Conservation (phyloP, 2,113 vertebrate species). For the Daboia siamensis region DNA sequence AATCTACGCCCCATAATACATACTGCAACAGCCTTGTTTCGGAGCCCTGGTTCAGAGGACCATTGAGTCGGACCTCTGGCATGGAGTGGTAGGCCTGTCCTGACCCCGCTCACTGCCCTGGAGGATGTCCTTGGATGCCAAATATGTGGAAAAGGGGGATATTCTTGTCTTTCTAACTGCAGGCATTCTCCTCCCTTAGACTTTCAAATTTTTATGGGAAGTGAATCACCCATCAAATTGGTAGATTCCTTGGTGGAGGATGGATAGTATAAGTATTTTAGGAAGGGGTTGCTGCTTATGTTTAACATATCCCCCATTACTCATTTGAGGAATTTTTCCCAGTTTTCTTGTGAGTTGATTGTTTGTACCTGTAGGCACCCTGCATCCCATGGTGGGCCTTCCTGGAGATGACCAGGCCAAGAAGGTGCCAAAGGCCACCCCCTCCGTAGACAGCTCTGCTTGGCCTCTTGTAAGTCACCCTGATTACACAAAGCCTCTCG, state of each 20-base stretch:
- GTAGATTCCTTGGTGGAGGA: not conserved
- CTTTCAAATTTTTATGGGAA: not conserved
- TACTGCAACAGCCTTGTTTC: not conserved
- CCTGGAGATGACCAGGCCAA: rapidly evolving
- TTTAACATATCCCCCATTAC: not conserved
- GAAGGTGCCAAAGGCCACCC: rapidly evolving
- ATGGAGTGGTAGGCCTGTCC: not conserved
- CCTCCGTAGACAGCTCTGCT: not conserved
- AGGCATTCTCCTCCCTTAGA: not conserved
- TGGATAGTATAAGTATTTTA: not conserved
- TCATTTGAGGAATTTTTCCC: rapidly evolving
- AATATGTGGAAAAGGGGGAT: not conserved
- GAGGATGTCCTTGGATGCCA: not conserved
- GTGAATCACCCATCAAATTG: not conserved
- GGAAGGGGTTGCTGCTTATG: rapidly evolving
- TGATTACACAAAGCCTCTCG: not conserved
- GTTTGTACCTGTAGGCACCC: rapidly evolving
- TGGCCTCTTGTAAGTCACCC: not conserved
- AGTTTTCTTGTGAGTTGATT: not conserved
- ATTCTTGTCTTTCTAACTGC: not conserved
- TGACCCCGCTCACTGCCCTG: no score
- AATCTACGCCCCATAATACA: not conserved
- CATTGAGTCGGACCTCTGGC: no score
- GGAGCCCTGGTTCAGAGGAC: not conserved
- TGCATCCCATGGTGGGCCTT: not conserved